Evolutionary conservation across 1,140 invertebrate genomes (phyloP), one percentile per base, ranked within the genome.

Genomic region (Scaptomyza graminum): DNA sequence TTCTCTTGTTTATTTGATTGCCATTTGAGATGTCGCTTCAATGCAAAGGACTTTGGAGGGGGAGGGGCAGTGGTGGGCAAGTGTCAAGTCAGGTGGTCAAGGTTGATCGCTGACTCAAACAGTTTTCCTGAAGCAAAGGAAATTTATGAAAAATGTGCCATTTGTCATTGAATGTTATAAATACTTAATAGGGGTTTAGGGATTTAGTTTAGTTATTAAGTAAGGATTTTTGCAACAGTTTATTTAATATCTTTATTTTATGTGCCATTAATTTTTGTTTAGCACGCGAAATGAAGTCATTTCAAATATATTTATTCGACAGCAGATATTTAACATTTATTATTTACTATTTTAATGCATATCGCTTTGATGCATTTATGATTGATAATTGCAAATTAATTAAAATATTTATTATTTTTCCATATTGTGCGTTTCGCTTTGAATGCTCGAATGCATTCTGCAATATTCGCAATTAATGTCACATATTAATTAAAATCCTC

Each of bases 401-500:
- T n/a, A n/a, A n/a, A n/a, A n/a, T n/a, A n/a, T n/a, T n/a, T n/a
- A n/a, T n/a, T n/a, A n/a, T n/a, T n/a, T n/a, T n/a, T n/a, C n/a
- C 22, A 31, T 22, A 34, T 46, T 25, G 25, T 5, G 64, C n/a
- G 22, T 22, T 49, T 25, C 25, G 25, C 25, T 3, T 39, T 31
- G 46, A 55, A 54, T 28, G 50, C 3, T 44, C 13, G 18, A 54
- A 13, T 55, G 16, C 62, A 47, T 37, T 46, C 34, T 55, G 51
- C 62, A 47, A 37, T 22, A 15, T 67, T 25, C 54, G 68, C 81
- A 74, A 77, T 80, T 84, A 77, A 85, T 71, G 61, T 64, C 69
- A 70, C 74, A 77, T 52, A 80, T 80, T 84, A 74, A 84, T 84
- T 84, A 85, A 85, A 76, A 60, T 64, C 74, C 65, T 69, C 41